Base-by-base conservation (phyloP, 2,113 vertebrate genomes). In the Plectropomus leopardus region DNA sequence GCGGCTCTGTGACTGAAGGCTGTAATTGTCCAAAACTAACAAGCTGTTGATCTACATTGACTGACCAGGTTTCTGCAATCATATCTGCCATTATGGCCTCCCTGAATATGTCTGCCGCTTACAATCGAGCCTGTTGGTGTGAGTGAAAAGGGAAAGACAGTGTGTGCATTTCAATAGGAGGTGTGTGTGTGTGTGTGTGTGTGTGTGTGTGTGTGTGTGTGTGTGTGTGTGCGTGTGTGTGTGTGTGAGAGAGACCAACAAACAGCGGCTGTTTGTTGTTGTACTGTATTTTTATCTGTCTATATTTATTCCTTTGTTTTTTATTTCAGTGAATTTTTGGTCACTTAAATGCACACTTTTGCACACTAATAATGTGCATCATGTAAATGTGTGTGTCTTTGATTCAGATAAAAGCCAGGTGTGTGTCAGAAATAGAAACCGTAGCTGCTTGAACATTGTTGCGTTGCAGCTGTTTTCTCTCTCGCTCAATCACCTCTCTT, bases 341-440 rank as follows among this genome's bases (percentile, higher is more conserved):
- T 23, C 63, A 23, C 14, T 47, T 53, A 26, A 34, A n/a, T n/a
- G n/a, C 13, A 53, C 5, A 36, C 16, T 55, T 14, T 7, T 13
- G 14, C 6, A 23, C 26, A 53, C 47, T 48, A 6, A 42, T 40
- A 2, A 45, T 32, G 42, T 45, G 36, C 58, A 47, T 23, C 17
- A 73, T 59, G 1, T 45, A 47, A n/a, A 53, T 26, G 13, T 54
- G 51, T 54, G 51, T 54, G 51, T 54, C 84, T 85, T 76, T 82
- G 67, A 72, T 66, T 71, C 34, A 61, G 76, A 86, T 85, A 67
- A 88, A 84, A 89, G 82, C 71, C 90, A 90, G 82, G 74, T 88
- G 85, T 66, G 50, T 71, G 74, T 85, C 82, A 72, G 74, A 83
- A 90, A 86, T 85, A 88, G 88, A 87, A 87, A 80, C 60, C 23